These are phyloP conservation scores for Gobionotothen gibberifrons DNA, from an alignment of 2,797 vertebrate species.

Conservation along the genomic window DNA sequence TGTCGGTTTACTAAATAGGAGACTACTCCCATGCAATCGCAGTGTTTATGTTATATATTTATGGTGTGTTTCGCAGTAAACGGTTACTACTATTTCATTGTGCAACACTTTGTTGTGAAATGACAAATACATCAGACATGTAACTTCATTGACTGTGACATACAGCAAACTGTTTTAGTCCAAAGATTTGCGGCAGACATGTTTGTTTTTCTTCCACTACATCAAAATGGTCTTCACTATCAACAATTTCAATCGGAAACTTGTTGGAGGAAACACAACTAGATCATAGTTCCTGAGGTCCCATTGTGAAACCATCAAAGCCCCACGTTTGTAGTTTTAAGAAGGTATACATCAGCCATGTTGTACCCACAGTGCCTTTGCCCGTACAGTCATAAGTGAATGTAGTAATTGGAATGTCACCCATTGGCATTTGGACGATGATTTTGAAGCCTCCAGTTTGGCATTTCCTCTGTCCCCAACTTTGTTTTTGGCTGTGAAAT, in stretches of 20 bases:
- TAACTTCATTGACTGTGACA: too few relatives aligned
- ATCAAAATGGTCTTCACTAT: too few relatives aligned
- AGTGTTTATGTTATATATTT: neutral
- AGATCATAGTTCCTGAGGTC: neutral
- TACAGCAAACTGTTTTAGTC: neutral
- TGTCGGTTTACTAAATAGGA: neutral
- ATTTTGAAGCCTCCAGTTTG: too few relatives aligned
- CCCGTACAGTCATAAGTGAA: neutral
- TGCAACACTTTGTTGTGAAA: neutral
- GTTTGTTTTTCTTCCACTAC: too few relatives aligned
- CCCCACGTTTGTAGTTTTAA: neutral
- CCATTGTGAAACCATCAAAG: neutral
- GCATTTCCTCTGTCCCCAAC: too few relatives aligned
- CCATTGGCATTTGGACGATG: too few relatives aligned
- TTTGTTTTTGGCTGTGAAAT: too few relatives aligned
- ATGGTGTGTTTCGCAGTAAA: too few relatives aligned
- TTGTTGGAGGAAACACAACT: neutral
- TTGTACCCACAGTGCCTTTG: neutral
- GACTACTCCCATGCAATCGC: neutral
- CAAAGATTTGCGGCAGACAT: neutral
- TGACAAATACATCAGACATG: neutral
- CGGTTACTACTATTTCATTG: too few relatives aligned
- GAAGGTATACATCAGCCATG: neutral
- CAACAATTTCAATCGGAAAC: neutral
- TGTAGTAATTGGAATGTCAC: too few relatives aligned